phyloP scores from a whole-genome alignment of 2,113 vertebrate genomes.

The Zosterops lateralis region DNA sequence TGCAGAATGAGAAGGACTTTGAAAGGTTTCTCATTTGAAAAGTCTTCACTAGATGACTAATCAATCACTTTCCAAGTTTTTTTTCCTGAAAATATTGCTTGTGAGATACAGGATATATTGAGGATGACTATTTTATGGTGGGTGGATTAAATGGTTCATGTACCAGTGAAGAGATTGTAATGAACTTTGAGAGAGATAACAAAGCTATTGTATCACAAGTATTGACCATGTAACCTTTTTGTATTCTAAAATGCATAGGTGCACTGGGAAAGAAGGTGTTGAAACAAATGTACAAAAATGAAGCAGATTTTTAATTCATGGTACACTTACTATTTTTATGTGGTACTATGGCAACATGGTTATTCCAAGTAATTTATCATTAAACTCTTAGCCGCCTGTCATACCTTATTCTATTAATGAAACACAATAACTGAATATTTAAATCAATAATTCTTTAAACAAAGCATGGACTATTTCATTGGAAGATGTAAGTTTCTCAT shows the following conservation, averaged over 20 bases:
- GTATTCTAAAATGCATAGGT: neutral
- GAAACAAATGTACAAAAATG: neutral
- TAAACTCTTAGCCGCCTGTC: slow-evolving; percentile 21
- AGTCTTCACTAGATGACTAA: neutral
- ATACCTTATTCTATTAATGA: slow-evolving; percentile 43
- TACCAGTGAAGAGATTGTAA: neutral
- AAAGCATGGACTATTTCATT: neutral
- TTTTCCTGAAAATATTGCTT: neutral
- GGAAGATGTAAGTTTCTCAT: neutral
- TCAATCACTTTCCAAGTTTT: neutral
- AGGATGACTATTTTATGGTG: neutral
- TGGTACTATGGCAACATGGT: slow-evolving; percentile 56
- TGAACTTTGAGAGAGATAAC: neutral
- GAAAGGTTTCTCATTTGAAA: neutral
- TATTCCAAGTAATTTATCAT: slow-evolving; percentile 58
- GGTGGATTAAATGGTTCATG: neutral
- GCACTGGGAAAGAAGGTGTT: neutral
- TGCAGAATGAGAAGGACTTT: neutral
- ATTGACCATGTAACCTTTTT: neutral
- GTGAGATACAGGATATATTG: neutral
- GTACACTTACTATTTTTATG: slow-evolving; percentile 40
- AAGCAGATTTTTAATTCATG: slow-evolving; percentile 8
- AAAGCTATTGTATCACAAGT: neutral
- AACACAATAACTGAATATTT: slow-evolving; percentile 7
- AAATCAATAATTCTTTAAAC: neutral